Evolutionary conservation across 2,113 vertebrate genomes (phyloP), one percentile per base, ranked within the genome.

Genomic region (Bufo bufo): DNA sequence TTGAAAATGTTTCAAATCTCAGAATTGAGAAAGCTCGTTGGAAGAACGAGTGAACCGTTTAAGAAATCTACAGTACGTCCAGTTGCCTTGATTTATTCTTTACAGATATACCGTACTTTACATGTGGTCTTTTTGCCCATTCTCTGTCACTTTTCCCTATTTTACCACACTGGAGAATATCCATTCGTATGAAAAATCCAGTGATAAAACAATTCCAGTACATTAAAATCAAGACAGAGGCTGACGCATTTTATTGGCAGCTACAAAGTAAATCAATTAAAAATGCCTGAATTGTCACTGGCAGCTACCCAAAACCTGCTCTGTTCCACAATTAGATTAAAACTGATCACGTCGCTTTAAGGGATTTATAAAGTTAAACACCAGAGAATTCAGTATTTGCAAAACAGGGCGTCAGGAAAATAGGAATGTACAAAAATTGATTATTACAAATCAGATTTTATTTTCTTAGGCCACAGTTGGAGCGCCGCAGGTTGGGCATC

Each of bases 261-360:
- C 52, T 16, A 77, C 72, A 63, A 58, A 74, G 45, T 50, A 59
- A 77, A 85, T 77, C 71, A 85, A 85, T 85, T 85, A 85, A 85
- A 75, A 85, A 85, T 3, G 49, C 23, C 66, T 56, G 52, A 20
- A 74, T 17, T 58, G 43, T 56, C 49, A 74, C 52, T 85, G 84
- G 72, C 84, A 19, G 72, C 72, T 63, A 10, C 72, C 72, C 71
- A 85, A 85, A 49, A 50, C 17, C 23, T 75, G 71, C 59, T 59
- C 23, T 75, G 71, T 75, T 59, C 84, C 43, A 77, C 54, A 63
- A 85, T 77, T 77, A 61, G 71, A 85, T 77, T 59, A 85, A 61
- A 85, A 85, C 77, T 61, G 84, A 85, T 84, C 82, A 74, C 72
- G 66, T 84, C 13, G 50, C 50, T 84, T 84, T 43, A 84, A 84